Evolutionary conservation across 30 jellyfish, hydroid and myxozoan genomes (phyloP).

Genomic region (Nemopilema nomurai): DNA sequence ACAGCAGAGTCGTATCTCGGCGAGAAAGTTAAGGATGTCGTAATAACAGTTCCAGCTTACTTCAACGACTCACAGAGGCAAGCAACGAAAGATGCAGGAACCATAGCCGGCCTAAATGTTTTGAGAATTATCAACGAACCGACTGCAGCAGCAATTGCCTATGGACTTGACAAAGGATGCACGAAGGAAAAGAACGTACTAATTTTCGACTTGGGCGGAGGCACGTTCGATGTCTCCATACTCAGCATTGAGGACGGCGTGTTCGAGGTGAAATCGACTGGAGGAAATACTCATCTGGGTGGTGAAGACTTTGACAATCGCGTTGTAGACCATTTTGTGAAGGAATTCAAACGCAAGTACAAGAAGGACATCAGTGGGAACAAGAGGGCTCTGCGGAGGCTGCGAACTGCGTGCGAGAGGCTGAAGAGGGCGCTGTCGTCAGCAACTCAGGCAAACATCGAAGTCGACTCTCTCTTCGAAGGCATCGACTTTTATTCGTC

Average conservation of each 20-base stretch:
- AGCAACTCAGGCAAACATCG: slow-evolving; percentile 86
- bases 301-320: slow-evolving; percentile 90
- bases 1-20: slow-evolving; percentile 85
- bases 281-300: slow-evolving; percentile 88
- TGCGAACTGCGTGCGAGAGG: slow-evolving; percentile 94
- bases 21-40: slow-evolving; percentile 73
- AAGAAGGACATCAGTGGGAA: slow-evolving; percentile 67
- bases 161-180: slow-evolving; percentile 76
- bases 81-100: slow-evolving; percentile 94
- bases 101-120: slow-evolving; percentile 86
- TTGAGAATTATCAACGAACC: slow-evolving; percentile 86
- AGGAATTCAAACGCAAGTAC: slow-evolving; percentile 76
- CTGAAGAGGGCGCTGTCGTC: slow-evolving; percentile 96
- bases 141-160: slow-evolving; percentile 97
- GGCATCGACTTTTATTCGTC: slow-evolving; percentile 90
- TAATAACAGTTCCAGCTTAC: slow-evolving; percentile 89
- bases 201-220: slow-evolving; percentile 89
- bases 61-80: slow-evolving; percentile 87
- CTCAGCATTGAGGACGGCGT: slow-evolving; percentile 70
- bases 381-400: slow-evolving; percentile 87
- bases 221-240: slow-evolving; percentile 90
- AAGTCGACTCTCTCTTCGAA: slow-evolving; percentile 89
- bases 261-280: slow-evolving; percentile 86
- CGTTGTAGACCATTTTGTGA: slow-evolving; percentile 64
- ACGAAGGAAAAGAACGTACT: slow-evolving; percentile 51